These are phyloP conservation scores for Whitmania pigra DNA, from an alignment of 1,140 invertebrate species.

Conservation along the genomic window DNA sequence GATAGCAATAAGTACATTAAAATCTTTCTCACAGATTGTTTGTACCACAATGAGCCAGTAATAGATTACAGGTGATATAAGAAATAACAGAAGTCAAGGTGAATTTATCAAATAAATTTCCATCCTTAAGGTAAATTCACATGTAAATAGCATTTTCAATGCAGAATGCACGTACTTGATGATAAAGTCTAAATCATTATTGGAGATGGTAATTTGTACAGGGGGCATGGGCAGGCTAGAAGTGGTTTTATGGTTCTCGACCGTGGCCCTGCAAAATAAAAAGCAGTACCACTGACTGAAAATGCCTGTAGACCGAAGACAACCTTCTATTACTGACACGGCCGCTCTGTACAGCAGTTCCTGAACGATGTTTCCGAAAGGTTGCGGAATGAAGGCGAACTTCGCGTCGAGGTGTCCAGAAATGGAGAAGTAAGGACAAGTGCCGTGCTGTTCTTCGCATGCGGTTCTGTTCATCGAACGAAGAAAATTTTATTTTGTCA, in stretches of 20 bases:
- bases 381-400: conserved; percentile 49
- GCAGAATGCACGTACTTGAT: conserved; percentile 41
- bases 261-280: conserved; percentile 43
- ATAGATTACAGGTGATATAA: too few species aligned
- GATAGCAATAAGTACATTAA: not conserved
- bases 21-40: not conserved
- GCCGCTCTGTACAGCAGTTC: conserved; percentile 53
- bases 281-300: conserved; percentile 1
- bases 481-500: too few species aligned
- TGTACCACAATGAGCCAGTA: too few species aligned
- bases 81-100: too few species aligned
- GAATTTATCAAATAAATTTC: too few species aligned
- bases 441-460: conserved; percentile 48
- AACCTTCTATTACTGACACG: conserved; percentile 29
- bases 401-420: conserved; percentile 50
- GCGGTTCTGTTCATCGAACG: conserved; percentile 33
- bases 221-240: conserved; percentile 44
- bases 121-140: not conserved
- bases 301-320: not conserved
- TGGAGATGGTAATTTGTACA: conserved; percentile 49
- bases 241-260: conserved; percentile 43
- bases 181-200: conserved; percentile 51
- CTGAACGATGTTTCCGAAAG: conserved; percentile 51
- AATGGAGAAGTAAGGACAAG: conserved; percentile 45
- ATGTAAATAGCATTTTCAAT: not conserved